These are phyloP conservation scores for Heliocidaris erythrogramma DNA, from an alignment of 35 echinoderm and acorn worm genomes.

Conservation along the genomic window DNA sequence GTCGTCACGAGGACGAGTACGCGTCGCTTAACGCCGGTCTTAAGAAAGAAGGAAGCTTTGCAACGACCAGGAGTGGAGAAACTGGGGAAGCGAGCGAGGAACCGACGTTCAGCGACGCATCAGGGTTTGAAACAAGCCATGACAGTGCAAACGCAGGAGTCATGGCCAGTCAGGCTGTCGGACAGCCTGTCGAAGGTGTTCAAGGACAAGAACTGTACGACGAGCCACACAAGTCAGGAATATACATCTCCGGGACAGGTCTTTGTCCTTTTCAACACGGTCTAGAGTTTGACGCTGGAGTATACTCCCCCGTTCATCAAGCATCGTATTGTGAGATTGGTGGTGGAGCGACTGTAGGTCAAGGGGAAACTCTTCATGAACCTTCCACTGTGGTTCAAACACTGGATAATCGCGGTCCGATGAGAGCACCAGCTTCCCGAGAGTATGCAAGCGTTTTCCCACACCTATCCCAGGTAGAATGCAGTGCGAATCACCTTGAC, in stretches of 20 bases:
- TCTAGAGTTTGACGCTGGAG: neutral
- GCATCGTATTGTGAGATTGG: constrained; percentile 4
- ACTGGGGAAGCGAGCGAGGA: neutral
- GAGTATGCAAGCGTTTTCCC: constrained; percentile 34
- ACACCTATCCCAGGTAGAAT: neutral
- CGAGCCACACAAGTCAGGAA: neutral
- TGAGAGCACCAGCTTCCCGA: neutral
- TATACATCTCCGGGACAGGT: neutral
- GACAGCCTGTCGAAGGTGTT: neutral
- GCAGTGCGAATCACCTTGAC: neutral
- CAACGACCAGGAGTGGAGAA: neutral
- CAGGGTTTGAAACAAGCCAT: neutral
- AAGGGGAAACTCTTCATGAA: neutral
- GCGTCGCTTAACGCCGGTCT: constrained; percentile 4
- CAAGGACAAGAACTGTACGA: neutral
- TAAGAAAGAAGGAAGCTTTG: constrained; percentile 20
- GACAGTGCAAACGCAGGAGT: neutral
- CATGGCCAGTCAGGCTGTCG: neutral
- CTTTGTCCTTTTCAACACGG: neutral
- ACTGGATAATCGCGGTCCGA: neutral
- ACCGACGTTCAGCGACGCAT: neutral
- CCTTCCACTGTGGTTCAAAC: neutral
- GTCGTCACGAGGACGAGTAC: constrained; percentile 23
- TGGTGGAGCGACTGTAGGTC: neutral
- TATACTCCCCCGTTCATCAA: constrained; percentile 14